Conservation (phyloP, 2,113 vertebrate species). For the Rhinolophus ferrumequinum region DNA sequence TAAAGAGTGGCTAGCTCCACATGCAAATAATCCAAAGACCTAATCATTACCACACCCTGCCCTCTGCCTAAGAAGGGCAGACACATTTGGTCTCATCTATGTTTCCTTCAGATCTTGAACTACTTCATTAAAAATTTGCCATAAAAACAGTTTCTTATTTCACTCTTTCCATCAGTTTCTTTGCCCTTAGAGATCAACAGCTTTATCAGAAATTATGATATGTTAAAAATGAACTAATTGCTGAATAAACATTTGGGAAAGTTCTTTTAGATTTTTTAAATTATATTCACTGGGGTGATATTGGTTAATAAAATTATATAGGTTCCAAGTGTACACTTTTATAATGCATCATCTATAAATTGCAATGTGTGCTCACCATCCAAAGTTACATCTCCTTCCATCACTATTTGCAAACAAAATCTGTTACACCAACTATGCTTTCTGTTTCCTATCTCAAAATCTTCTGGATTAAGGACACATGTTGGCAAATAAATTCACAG, state of each 20-base stretch:
- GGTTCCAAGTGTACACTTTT: too few species aligned
- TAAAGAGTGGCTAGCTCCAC: background rate
- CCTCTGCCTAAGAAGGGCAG: too few species aligned
- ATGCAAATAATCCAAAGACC: background rate
- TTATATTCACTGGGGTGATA: too few species aligned
- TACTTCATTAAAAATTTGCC: background rate
- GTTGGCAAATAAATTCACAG: conserved; percentile 33
- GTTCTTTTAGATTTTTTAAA: too few species aligned
- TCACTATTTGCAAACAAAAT: background rate
- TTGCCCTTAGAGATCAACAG: background rate
- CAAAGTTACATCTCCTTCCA: too few species aligned
- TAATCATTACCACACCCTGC: background rate
- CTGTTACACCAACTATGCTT: background rate
- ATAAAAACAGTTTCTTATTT: conserved; percentile 1
- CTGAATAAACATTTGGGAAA: conserved; percentile 8
- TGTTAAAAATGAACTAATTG: background rate
- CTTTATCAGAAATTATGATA: background rate
- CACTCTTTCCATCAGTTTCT: background rate
- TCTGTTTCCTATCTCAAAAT: background rate
- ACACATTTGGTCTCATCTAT: background rate
- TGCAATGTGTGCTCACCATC: too few species aligned
- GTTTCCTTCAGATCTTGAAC: background rate
- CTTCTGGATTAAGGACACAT: background rate
- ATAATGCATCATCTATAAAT: too few species aligned
- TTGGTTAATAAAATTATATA: too few species aligned